Conservation (phyloP, 2,888 invertebrate species). For the Tipula helvola region DNA sequence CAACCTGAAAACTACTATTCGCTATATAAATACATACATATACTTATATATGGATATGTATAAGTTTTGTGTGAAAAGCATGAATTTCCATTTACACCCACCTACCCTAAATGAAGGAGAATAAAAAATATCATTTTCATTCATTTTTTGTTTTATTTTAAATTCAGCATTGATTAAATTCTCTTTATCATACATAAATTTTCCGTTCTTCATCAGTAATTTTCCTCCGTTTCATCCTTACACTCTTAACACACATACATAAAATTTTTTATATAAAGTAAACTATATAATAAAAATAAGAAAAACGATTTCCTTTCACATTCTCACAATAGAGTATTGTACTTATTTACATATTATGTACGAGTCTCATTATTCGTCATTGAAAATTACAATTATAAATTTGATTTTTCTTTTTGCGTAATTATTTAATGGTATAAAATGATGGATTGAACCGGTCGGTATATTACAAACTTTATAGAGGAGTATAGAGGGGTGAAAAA, state of each 20-base stretch:
- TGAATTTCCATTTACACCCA: background rate
- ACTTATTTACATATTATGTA: too few species aligned
- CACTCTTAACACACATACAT: background rate
- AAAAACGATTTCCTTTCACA: background rate
- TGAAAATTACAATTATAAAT: background rate
- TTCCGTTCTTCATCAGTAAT: background rate
- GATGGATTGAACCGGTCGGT: background rate
- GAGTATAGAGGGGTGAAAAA: background rate
- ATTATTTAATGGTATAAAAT: background rate
- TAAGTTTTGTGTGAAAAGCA: background rate
- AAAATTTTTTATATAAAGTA: background rate
- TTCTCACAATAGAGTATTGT: background rate
- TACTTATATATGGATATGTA: background rate
- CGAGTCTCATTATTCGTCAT: background rate
- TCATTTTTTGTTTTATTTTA: background rate
- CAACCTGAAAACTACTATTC: background rate
- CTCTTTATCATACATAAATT: background rate
- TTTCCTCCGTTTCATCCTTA: background rate
- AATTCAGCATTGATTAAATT: background rate
- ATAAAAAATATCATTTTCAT: background rate
- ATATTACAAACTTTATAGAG: background rate
- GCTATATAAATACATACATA: background rate
- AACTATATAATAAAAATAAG: background rate
- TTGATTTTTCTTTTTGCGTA: background rate
- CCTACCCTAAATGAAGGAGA: background rate